Evolutionary conservation across 1,140 invertebrate species (phyloP), one percentile per base, ranked within the genome.

Genomic region (Achroia grisella): DNA sequence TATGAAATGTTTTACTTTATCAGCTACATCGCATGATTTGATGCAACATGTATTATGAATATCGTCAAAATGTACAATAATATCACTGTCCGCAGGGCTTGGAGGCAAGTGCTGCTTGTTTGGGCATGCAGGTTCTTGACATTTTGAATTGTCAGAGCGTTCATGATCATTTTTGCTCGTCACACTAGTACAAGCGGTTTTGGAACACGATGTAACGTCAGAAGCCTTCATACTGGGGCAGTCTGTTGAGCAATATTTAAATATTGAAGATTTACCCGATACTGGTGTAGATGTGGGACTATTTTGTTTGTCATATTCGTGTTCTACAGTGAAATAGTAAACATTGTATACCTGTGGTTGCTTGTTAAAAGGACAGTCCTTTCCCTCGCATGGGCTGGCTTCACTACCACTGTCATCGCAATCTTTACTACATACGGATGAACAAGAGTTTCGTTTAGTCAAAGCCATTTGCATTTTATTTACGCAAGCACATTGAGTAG

Each of bases 1-100:
- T 32, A 84, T 77, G 39, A 84, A 74, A 37, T 72, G 66, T 58
- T 81, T 81, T 28, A 84, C 66, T 47, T 52, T 74, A 34, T 78
- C 72, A 11, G 69, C 64, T 11, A 77, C 62, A 32, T 77, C 70
- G 43, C 80, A 84, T 1, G 67, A 48, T 55, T 77, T 74, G 8
- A 79, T 65, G 47, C 71, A 72, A 36, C 80, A 84, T 31, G 62
- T 62, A 48, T 80, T 82, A 33, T 70, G 50, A 41, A 84, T 77
- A 33, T 77, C 68, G 39, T 71, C 46, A 27, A 84, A 63, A 17
- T 62, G 13, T 39, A 84, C 64, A 8, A 67, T 52, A 14, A 84
- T 48, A 29, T 80, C 47, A 35, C 80, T 84, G 36, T 84, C 80
- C 6, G 69, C 76, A 28, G 80, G 80, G 36, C 77, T 82, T 4